Evolutionary conservation across 2,797 vertebrate genomes (phyloP), one percentile per base, ranked within the genome.

Genomic region (Zonotrichia albicollis): DNA sequence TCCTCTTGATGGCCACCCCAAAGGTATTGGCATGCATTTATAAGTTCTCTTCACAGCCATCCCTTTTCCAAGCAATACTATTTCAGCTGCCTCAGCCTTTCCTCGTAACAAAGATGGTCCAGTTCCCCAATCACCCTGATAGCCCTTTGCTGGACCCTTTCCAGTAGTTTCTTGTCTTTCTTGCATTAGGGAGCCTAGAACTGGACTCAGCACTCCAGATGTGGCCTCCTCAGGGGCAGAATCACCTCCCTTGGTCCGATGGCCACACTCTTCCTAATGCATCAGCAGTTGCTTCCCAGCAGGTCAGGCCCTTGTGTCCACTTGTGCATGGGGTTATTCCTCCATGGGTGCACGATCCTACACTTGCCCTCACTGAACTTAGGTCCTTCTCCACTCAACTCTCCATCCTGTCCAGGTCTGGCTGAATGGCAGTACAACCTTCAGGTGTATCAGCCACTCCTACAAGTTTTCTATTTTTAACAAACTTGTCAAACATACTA

Each of bases 321-420:
- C 7, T 32, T 16, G 27, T 50, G 57, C 32, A 12, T 43, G 36
- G 27, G 9, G 36, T 57, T n/a, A 50, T 50, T 62, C 13, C 13
- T 70, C 50, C 19, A 4, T 15, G 32, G 32, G 5, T 70, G 27
- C 36, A 89, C 19, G 27, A 70, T 9, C 5, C 16, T 29, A 3
- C 19, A 21, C 16, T 36, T 67, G 10, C 8, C 13, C 9, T 36
- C n/a, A 10, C 0, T n/a, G 43, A 43, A 55, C 10, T 62, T 36
- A 17, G 11, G 3, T 55, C n/a, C 21, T 40, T n/a, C 32, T 70
- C 32, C 20, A 57, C 8, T 6, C 27, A 64, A 0, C 4, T 57
- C 57, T 43, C 32, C 42, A 21, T 30, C 16, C 12, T n/a, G 7
- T 36, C n/a, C 32, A 29, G 4, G 14, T 57, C 38, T 51, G 38